phyloP scores from a whole-genome alignment of 2,888 invertebrate genomes.

The Orthosia gracilis region DNA sequence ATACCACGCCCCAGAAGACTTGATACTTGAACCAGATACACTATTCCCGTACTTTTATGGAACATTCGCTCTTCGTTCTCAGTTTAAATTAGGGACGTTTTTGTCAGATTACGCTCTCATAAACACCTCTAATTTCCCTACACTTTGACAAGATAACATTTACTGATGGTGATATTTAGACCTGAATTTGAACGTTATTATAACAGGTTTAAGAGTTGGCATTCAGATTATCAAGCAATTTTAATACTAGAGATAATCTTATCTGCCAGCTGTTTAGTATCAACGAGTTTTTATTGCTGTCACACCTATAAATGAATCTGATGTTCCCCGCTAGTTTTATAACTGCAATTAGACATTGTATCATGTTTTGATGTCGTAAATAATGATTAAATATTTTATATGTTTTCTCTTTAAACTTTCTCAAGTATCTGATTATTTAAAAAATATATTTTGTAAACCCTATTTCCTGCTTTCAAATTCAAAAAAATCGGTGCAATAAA shows the following conservation, averaged over 20 bases:
- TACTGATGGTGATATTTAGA: too few relatives aligned
- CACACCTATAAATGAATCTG: conserved; percentile 7
- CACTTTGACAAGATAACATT: too few relatives aligned
- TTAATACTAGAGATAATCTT: conserved; percentile 1
- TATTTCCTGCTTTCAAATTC: background rate
- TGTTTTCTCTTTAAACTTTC: conserved; percentile 2
- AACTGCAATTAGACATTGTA: conserved; percentile 17
- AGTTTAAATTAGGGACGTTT: too few relatives aligned
- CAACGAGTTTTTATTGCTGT: conserved; percentile 7
- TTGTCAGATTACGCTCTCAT: too few relatives aligned
- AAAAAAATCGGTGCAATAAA: background rate
- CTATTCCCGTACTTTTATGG: background rate
- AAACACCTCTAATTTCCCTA: too few relatives aligned
- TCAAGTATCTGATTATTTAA: background rate
- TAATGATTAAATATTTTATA: conserved; percentile 9
- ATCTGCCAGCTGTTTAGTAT: conserved; percentile 11
- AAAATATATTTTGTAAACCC: background rate
- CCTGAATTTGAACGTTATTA: too few relatives aligned
- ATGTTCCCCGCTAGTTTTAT: conserved; percentile 15
- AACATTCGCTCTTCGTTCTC: background rate
- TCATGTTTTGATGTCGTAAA: conserved; percentile 10
- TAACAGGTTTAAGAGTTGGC: too few relatives aligned
- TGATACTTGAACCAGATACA: conserved; percentile 72
- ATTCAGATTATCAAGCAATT: background rate
- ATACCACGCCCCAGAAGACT: conserved; percentile 59